Percentiles rank a stretch among this genome's conserved stretches.
phyloP scores from a whole-genome alignment of 2,797 vertebrate genomes.

The Falco rusticolus region DNA sequence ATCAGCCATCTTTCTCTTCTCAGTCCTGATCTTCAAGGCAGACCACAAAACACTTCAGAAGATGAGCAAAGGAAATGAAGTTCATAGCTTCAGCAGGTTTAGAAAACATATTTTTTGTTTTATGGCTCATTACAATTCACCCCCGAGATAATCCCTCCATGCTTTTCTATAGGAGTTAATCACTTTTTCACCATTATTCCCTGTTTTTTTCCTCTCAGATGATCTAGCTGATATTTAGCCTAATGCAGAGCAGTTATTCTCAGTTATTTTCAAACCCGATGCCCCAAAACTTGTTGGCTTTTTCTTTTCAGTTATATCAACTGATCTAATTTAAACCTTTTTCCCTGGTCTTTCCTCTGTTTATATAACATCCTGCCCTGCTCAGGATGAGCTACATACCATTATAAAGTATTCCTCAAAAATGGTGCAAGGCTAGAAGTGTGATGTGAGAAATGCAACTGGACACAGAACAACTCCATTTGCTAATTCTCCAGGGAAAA shows the following conservation, averaged over 20 bases:
- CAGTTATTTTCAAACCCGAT: not conserved
- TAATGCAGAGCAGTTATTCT: not conserved
- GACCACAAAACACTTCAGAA: not conserved
- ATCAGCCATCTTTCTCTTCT: not conserved
- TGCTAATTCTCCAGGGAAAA: constrained; percentile 22
- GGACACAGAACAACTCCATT: not conserved
- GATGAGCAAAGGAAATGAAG: not conserved
- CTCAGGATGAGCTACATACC: not conserved
- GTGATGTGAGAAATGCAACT: not conserved
- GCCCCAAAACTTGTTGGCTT: not conserved
- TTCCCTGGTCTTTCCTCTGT: not conserved
- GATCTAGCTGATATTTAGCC: not conserved
- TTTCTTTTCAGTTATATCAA: not conserved
- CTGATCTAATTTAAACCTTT: not conserved
- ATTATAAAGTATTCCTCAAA: not conserved
- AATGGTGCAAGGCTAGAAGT: not conserved
- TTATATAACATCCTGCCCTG: not conserved
- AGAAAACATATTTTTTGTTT: not conserved
- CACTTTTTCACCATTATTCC: not conserved
- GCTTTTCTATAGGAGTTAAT: not conserved
- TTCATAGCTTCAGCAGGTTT: not conserved
- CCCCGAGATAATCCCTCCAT: not conserved
- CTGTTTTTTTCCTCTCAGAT: not conserved
- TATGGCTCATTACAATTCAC: not conserved
- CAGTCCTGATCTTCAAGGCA: not conserved